Evolutionary conservation across 1,140 invertebrate species (phyloP), one percentile per base, ranked within the genome.

Genomic region (Atta cephalotes): DNA sequence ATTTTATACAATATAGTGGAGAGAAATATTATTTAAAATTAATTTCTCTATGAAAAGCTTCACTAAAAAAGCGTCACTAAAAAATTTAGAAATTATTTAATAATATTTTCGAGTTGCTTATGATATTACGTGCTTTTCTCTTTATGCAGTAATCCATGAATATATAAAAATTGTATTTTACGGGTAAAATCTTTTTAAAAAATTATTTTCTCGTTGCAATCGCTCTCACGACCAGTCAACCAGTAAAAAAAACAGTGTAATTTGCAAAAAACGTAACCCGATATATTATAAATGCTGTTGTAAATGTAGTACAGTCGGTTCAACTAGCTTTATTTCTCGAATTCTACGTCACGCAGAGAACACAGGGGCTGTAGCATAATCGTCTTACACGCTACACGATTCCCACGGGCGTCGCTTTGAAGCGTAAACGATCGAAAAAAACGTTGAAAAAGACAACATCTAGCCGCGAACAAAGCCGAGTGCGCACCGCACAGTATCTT

Each of bases 361-460:
- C 60, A 62, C 39, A 56, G 28, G 14, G 45, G 49, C 18, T 25
- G 31, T 5, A 45, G 60, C 39, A 62, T 85, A 85, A 85, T 85
- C 60, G 72, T 85, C 62, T 85, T 79, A 79, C 60, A 56, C 62
- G 58, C 45, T 39, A 21, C 45, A 21, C 72, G 60, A 65, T 66
- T 85, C 60, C 60, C 51, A 85, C 21, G 28, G 35, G 51, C 31
- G 71, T 65, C 58, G 49, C 60, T 85, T 85, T 79, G 82, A 78
- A 68, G 82, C 66, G 68, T 74, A 84, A 84, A 74, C 62, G 62
- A 12, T 25, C 71, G 71, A 79, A 85, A 84, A 45, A 85, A 56
- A 53, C 25, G 81, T n/a, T 53, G 4, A 78, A 85, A 85, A 78
- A 78, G 74, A n/a, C 58, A 78, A 18, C 58, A 51, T 25, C 25